Evolutionary conservation across 2,797 vertebrate genomes (phyloP), one percentile per base, ranked within the genome.

Genomic region (Hapalemur alaotrensis): DNA sequence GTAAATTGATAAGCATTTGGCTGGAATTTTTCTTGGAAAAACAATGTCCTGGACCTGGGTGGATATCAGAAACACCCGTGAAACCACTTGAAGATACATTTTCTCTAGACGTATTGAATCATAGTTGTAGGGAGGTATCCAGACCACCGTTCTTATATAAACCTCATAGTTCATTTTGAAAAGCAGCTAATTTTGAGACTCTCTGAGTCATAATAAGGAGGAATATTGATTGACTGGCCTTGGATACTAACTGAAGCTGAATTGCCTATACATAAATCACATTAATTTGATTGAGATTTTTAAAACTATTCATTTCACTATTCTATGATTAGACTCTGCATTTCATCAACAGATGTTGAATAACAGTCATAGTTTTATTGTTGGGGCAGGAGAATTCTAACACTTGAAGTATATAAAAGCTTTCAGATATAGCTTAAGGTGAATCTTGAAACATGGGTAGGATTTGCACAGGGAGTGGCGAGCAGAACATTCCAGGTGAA

Each of bases 111-210:
- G 3, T 76, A 38, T 5, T 86, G 57, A 95, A 41, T 38, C 43
- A 79, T 5, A 59, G 30, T 65, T 63, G 92, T 69, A 88, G 32
- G 30, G 13, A 95, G 46, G 9, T 0, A 1, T 20, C 13, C 43
- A 57, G 69, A 89, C 4, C 30, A 82, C 46, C 3, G 38, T 88
- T 91, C 25, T 78, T 83, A 48, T 1, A 11, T 67, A 84, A 76
- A 3, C 54, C 7, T 65, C 46, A 4, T 5, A 32, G 48, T 72
- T 89, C 23, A 89, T 80, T 97, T 78, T 61, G 48, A 78, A 84
- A 86, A 63, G 30, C 32, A 90, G 13, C 54, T 96, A 41, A 52
- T 84, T 87, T 63, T 93, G 83, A 93, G 22, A 92, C 32, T 93
- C 28, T 48, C 30, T 84, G 48, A 94, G 8, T 76, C 84, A 30